phyloP scores from a whole-genome alignment of 2,888 invertebrate genomes.

The Nomada ferruginata region DNA sequence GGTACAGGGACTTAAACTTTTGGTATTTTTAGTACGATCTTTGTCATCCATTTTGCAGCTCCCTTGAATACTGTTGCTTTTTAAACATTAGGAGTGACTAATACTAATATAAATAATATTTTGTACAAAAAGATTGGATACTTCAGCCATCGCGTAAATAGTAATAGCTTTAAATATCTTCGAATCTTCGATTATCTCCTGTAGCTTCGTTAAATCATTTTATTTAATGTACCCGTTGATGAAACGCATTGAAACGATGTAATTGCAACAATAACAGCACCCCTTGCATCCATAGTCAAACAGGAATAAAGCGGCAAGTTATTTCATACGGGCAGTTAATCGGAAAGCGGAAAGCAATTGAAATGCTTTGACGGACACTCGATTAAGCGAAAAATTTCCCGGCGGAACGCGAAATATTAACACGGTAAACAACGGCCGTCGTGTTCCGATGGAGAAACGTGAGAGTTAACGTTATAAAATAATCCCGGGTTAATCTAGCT shows the following conservation, averaged over 20 bases:
- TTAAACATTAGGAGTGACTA: too few species aligned
- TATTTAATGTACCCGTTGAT: background rate
- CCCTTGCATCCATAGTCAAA: background rate
- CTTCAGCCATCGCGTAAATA: background rate
- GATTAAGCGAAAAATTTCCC: conserved; percentile 47
- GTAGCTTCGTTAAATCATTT: background rate
- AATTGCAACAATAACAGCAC: background rate
- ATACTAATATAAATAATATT: background rate
- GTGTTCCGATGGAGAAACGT: background rate
- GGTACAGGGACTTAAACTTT: background rate
- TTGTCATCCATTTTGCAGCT: background rate
- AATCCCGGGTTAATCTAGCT: conserved; percentile 41
- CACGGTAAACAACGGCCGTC: conserved; percentile 19
- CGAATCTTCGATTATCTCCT: background rate
- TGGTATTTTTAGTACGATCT: background rate
- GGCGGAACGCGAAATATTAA: conserved; percentile 37
- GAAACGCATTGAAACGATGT: background rate
- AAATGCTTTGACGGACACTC: conserved; percentile 35
- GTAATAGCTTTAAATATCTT: background rate
- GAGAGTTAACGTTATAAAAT: conserved; percentile 48
- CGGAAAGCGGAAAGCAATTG: conserved; percentile 23
- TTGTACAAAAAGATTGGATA: background rate
- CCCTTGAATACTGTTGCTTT: too few species aligned
- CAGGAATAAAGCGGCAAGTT: background rate
- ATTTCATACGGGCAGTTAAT: background rate